These are phyloP conservation scores for Drosophila mimetica DNA, from an alignment of 2,888 invertebrate species.

Conservation along the genomic window DNA sequence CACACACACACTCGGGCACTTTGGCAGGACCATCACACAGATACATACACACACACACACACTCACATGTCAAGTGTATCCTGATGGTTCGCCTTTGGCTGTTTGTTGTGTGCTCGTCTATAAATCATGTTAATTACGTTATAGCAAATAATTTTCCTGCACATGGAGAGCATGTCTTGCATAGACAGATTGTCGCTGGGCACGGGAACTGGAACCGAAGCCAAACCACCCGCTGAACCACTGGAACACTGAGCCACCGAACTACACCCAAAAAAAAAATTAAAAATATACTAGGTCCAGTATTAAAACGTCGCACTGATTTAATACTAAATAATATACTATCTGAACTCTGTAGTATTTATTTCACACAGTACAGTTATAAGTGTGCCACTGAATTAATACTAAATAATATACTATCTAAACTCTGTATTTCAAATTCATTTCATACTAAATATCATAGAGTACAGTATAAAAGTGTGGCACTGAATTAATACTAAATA, in stretches of 20 bases:
- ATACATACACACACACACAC: slow-evolving; percentile 4
- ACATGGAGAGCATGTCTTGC: slow-evolving; percentile 33
- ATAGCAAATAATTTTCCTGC: slow-evolving; percentile 76
- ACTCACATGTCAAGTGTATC: slow-evolving; percentile 5
- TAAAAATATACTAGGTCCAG: no score
- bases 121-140: slow-evolving; percentile 79
- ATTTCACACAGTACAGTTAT: no score
- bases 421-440: no score
- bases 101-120: slow-evolving; percentile 75
- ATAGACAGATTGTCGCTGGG: slow-evolving; percentile 34
- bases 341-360: no score
- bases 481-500: no score
- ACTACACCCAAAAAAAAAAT: no score
- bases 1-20: slow-evolving; percentile 1
- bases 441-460: no score
- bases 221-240: neutral
- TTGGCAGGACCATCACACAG: slow-evolving; percentile 3
- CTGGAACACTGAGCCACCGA: neutral
- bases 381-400: no score
- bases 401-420: no score
- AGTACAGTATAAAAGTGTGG: no score
- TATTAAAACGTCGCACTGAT: no score
- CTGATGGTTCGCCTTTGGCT: slow-evolving; percentile 37
- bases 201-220: neutral
- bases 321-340: no score